A percentile compares a stretch with the other conserved stretches of the same genome.
These are phyloP conservation scores for Hydrozoanthus gracilis DNA, from an alignment of 92 coral and sea anemone genomes.

Conservation along the genomic window DNA sequence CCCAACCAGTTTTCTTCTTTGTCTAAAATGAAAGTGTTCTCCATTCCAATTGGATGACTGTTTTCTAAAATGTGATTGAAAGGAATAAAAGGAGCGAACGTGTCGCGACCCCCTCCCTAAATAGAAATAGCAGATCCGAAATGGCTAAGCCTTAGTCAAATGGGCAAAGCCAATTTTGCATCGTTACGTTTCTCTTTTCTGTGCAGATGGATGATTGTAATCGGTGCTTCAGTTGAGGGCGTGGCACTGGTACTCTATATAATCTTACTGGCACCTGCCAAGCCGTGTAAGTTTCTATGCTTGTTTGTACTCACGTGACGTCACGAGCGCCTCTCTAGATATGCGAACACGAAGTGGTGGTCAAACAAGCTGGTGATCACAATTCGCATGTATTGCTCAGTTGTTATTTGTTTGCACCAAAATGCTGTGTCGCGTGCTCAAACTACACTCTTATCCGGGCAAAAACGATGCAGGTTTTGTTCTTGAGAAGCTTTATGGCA, in stretches of 20 bases:
- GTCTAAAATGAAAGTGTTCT: too few species aligned
- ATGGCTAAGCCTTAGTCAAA: not conserved
- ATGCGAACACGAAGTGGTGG: too few species aligned
- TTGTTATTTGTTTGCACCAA: not conserved
- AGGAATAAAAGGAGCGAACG: too few species aligned
- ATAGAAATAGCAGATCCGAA: too few species aligned
- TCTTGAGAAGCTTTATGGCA: constrained; percentile 38
- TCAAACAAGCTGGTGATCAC: too few species aligned
- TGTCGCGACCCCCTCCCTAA: too few species aligned
- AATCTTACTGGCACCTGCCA: constrained; percentile 72
- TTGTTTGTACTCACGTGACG: not conserved
- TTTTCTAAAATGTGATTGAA: too few species aligned
- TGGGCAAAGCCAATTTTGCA: not conserved
- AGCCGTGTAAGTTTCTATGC: constrained; percentile 82
- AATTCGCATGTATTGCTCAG: too few species aligned
- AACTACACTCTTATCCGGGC: constrained; percentile 17
- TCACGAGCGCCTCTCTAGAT: too few species aligned
- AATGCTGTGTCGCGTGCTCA: not conserved
- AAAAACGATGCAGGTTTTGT: constrained; percentile 6
- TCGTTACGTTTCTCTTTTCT: constrained; percentile 6
- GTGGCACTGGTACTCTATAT: constrained; percentile 78
- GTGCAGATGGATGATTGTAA: constrained; percentile 89
- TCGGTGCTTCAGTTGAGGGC: constrained; percentile 78
- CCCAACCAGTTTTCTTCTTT: too few species aligned
- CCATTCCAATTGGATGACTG: too few species aligned